Evolutionary conservation across 2,113 vertebrate species (phyloP).

Genomic region (Salminus brasiliensis): DNA sequence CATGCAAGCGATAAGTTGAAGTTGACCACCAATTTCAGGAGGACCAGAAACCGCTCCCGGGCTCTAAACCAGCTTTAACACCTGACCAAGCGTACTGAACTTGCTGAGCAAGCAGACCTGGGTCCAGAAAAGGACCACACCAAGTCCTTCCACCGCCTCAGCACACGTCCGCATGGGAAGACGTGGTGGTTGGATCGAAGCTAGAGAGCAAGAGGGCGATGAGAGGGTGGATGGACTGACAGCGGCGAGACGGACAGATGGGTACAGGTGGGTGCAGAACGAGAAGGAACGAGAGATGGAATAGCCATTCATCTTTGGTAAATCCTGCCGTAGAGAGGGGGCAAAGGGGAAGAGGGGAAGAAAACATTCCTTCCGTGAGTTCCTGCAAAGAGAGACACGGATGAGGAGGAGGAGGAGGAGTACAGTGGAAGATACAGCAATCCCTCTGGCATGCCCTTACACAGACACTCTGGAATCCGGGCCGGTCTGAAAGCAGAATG

Average conservation of each 20-base stretch:
- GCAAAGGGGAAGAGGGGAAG: neutral
- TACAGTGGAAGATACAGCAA: conserved; percentile 43
- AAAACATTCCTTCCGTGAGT: conserved; percentile 42
- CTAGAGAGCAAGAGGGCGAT: neutral
- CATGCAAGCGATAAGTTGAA: too few relatives aligned
- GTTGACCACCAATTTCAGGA: too few relatives aligned
- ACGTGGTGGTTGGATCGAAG: neutral
- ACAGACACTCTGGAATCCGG: conserved; percentile 35
- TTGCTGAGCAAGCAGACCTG: too few relatives aligned
- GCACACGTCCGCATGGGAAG: neutral
- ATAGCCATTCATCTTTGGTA: conserved; percentile 32
- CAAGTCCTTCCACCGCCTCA: neutral
- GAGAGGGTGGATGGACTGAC: neutral
- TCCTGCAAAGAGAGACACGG: conserved; percentile 23
- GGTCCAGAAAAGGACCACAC: too few relatives aligned
- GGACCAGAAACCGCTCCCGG: too few relatives aligned
- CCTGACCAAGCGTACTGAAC: too few relatives aligned
- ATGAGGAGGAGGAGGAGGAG: conserved; percentile 21
- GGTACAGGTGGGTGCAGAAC: neutral
- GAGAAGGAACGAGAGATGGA: conserved; percentile 12
- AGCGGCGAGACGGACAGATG: conserved; percentile 1
- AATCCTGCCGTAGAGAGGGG: conserved; percentile 11
- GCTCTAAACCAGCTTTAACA: too few relatives aligned
- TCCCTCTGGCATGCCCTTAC: conserved; percentile 24
- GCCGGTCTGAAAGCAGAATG: conserved; percentile 28